Evolutionary conservation across 2,113 vertebrate species (phyloP), one percentile per base, ranked within the genome.

Genomic region (Eonycteris spelaea): DNA sequence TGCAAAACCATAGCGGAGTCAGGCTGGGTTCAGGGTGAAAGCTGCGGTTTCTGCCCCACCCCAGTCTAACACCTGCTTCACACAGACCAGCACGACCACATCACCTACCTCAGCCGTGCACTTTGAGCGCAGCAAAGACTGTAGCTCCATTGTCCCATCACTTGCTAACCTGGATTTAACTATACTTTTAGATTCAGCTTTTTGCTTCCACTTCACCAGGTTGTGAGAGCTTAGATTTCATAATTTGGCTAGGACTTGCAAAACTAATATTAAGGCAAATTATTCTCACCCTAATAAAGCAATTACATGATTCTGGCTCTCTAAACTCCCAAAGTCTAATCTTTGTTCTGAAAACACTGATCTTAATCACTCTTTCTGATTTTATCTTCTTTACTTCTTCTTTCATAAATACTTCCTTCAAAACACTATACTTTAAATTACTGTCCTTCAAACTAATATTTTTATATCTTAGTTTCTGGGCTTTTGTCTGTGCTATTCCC

Each of bases 371-470:
- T 0, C 33, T 90, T 90, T 83, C 22, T 80, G 26, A 18, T 63
- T 70, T 93, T 95, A 68, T 45, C 74, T 43, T 48, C 1, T 45
- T 38, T 78, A 78, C 19, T 84, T 97, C 85, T 73, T n/a, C n/a
- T 40, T 95, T 94, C 21, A 33, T 74, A 86, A 96, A 90, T 65
- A 68, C 24, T 48, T 86, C 12, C 28, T 94, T 85, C 59, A 48
- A 95, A 91, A 79, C 6, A 57, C 68, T 67, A 15, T 57, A 1
- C 53, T 90, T 87, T 57, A 92, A 89, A 82, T 65, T 51, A 67
- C n/a, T 48, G 22, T 67, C 30, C 57, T 92, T 95, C 38, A 67
- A 67, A 30, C 33, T 53, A 28, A 0, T 30, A 51, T 87, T 85
- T 95, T 67, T 75, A 68, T 6, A 22, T 51, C 24, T 33, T 22